A percentile compares a stretch with the other conserved stretches of the same genome.
phyloP scores from a whole-genome alignment of 2,113 vertebrate species.

The Cnemophilus loriae region DNA sequence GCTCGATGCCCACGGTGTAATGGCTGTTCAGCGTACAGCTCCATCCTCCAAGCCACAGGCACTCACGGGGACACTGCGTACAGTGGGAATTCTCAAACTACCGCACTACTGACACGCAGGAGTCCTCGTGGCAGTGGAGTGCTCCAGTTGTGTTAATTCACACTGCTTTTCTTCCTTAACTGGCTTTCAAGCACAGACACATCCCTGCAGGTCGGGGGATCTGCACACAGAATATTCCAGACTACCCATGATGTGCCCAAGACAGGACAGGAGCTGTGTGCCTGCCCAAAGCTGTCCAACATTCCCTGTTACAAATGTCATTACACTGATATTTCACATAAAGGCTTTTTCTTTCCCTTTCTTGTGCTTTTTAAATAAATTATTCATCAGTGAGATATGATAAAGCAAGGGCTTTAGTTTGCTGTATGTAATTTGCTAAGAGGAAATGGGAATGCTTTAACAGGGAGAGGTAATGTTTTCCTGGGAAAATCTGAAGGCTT shows the following conservation, averaged over 20 bases:
- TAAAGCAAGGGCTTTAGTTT: neutral
- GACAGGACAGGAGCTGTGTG: neutral
- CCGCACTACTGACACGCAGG: accelerated
- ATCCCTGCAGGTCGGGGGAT: neutral
- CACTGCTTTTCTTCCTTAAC: neutral
- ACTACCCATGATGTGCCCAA: accelerated
- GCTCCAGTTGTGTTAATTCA: neutral
- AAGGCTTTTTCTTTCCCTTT: neutral
- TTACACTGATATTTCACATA: neutral
- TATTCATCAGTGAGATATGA: neutral
- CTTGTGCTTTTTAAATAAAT: neutral
- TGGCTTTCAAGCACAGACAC: neutral
- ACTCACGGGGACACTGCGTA: neutral
- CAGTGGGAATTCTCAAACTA: neutral
- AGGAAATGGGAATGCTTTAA: neutral
- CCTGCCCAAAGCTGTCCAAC: neutral
- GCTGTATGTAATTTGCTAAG: neutral
- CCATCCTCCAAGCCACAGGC: neutral
- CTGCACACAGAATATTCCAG: neutral
- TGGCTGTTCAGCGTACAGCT: neutral
- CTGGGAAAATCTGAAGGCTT: neutral
- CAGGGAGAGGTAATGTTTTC: neutral
- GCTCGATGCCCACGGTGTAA: neutral
- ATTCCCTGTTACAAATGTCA: neutral
- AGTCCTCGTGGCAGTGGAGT: neutral